Percentiles rank a stretch among this genome's conserved stretches.
phyloP scores from a whole-genome alignment of 2,113 vertebrate species.

The Marmota monax region DNA sequence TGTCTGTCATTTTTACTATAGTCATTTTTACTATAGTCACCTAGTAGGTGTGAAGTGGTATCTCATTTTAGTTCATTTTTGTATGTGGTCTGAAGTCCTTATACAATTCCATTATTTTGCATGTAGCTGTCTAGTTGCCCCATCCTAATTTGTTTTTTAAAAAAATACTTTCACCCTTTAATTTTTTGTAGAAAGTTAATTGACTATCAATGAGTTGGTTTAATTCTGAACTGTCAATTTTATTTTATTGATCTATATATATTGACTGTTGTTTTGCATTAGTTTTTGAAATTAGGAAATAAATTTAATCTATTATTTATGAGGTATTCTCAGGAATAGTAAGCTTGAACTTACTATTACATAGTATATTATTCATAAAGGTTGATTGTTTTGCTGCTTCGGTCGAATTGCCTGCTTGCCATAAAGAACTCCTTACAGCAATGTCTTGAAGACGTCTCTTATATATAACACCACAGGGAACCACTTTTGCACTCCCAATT shows the following conservation, averaged over 20 bases:
- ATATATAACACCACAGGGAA: slow-evolving; percentile 62
- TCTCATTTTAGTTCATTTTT: neutral
- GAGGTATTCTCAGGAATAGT: slow-evolving; percentile 11
- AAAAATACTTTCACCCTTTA: neutral
- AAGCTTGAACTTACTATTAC: neutral
- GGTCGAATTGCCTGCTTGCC: neutral
- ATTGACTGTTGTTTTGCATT: neutral
- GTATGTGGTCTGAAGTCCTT: neutral
- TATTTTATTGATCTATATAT: neutral
- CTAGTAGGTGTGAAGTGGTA: neutral
- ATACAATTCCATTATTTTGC: neutral
- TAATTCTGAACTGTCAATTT: neutral
- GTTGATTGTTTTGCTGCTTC: neutral
- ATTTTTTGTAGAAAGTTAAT: neutral
- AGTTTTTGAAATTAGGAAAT: slow-evolving; percentile 32
- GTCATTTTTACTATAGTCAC: neutral
- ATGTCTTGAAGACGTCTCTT: slow-evolving; percentile 61
- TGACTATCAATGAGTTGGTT: neutral
- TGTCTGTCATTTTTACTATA: neutral
- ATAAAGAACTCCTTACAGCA: slow-evolving; percentile 41
- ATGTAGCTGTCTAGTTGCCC: neutral
- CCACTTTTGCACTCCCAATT: slow-evolving; percentile 58
- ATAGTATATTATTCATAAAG: neutral
- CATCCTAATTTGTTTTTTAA: neutral
- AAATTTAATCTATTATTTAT: neutral